Percentiles rank a stretch among this genome's conserved stretches.
Evolutionary conservation across 2,888 invertebrate species (phyloP).

Genomic region (Euzophera pinguis): DNA sequence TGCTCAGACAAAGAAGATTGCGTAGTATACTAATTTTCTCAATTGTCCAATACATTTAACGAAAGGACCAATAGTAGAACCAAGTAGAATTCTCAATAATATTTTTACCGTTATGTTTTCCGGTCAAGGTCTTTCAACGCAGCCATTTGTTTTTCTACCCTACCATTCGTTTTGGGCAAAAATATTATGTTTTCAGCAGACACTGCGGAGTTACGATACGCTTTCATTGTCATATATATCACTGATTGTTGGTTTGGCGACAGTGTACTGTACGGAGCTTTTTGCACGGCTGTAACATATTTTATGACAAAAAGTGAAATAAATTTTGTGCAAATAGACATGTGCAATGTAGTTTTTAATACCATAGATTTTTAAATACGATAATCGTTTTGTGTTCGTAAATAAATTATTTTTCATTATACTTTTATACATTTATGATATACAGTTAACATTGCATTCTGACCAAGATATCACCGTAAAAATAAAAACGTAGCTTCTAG

Average conservation of each 20-base stretch:
- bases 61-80: not conserved
- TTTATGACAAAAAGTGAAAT: not conserved
- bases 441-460: no score
- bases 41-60: no score
- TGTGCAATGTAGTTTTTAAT: no score
- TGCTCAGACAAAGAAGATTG: no score
- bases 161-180: not conserved
- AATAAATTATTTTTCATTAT: no score
- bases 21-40: no score
- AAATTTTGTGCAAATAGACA: not conserved
- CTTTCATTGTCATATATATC: conserved; percentile 1
- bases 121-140: not conserved
- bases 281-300: not conserved
- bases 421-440: no score
- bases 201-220: not conserved
- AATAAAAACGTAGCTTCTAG: no score
- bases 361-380: no score
- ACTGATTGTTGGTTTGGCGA: not conserved
- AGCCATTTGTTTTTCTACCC: not conserved
- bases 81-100: not conserved
- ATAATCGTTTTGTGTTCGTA: no score
- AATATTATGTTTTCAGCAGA: conserved; percentile 8
- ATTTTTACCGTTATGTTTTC: not conserved
- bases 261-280: not conserved
- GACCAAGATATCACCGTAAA: no score